Base-by-base conservation (phyloP, 1,140 invertebrate species). In the Globodera rostochiensis region DNA sequence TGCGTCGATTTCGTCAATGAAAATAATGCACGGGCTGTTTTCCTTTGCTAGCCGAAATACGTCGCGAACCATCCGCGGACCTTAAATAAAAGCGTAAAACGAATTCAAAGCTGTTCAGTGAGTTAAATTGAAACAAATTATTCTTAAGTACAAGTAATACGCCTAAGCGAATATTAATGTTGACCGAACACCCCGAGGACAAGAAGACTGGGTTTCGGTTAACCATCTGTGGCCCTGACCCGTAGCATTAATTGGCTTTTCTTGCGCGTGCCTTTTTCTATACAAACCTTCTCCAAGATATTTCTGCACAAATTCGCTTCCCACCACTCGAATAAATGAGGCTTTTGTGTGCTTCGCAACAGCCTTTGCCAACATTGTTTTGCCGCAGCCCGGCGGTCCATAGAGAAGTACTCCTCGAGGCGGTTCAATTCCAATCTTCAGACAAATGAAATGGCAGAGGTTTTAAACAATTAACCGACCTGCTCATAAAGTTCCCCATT, bases 401-500 rank as follows among this genome's bases (percentile, higher is more conserved):
- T 96, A 99, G 95, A 99, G 97, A 7, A 99, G 92, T 0, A 99
- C 97, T 86, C 97, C 97, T 80, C 97, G 92, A 0, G 98, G 98
- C 15, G 98, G 97, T 89, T 92, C 92, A 84, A 92, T 92, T 67
- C 88, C 88, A 46, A 89, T 90, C 83, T 88, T 19, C 73, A 5
- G 74, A 49, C 57, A 77, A 64, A 11, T 36, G 67, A 82, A 79
- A 64, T 8, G 19, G 45, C 11, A 75, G 15, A 74, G 3, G 25
- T 9, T 66, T 77, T 0, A 74, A 74, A 45, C 7, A 4, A 96
- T 95, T 90, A 96, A 0, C 45, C 70, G 46, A 99, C 98, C 91
- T 99, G 97, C 91, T 98, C 95, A 90, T 99, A 99, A n/a, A 99
- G 91, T 91, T 99, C 97, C 90, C 98, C 98, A 90, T 99, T 97